These are phyloP conservation scores for Channa striata DNA, from an alignment of 2,797 vertebrate genomes.

Conservation along the genomic window DNA sequence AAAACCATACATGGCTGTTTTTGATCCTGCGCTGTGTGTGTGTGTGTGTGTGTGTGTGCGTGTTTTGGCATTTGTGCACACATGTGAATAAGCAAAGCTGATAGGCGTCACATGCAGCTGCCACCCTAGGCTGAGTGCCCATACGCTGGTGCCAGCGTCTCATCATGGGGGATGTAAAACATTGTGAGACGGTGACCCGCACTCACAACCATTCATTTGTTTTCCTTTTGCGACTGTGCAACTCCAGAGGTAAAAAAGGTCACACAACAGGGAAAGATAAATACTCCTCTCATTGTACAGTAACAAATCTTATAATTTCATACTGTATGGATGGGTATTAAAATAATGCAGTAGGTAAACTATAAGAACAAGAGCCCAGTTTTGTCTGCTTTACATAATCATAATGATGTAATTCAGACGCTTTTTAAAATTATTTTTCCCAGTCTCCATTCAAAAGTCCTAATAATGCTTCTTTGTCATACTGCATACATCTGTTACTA, in stretches of 20 bases:
- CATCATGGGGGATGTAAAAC: slow-evolving; percentile 73
- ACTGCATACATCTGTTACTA: no score
- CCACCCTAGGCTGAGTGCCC: slow-evolving; percentile 47
- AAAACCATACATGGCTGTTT: slow-evolving; percentile 65
- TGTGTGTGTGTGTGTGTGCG: slow-evolving; percentile 9
- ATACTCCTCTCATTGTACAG: slow-evolving; percentile 29
- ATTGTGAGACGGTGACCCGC: slow-evolving; percentile 50
- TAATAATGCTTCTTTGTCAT: no score
- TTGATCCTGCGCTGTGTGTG: slow-evolving; percentile 51
- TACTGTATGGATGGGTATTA: not conserved
- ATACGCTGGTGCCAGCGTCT: slow-evolving; percentile 59
- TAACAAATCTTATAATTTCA: slow-evolving; percentile 34
- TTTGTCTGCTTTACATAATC: not conserved
- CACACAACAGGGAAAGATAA: slow-evolving; percentile 42
- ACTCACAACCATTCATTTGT: slow-evolving; percentile 12
- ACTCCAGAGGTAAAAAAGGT: slow-evolving; percentile 25
- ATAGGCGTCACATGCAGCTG: slow-evolving; percentile 74
- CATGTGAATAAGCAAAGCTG: slow-evolving; percentile 59
- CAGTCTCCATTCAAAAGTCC: no score
- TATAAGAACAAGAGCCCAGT: not conserved
- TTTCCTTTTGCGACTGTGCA: slow-evolving; percentile 13
- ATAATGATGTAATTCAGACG: not conserved
- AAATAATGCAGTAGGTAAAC: not conserved
- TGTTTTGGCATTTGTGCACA: slow-evolving; percentile 42
- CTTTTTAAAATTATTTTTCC: not conserved